Conservation (phyloP, 2,888 invertebrate genomes). For the Lepidochrysops patricia region DNA sequence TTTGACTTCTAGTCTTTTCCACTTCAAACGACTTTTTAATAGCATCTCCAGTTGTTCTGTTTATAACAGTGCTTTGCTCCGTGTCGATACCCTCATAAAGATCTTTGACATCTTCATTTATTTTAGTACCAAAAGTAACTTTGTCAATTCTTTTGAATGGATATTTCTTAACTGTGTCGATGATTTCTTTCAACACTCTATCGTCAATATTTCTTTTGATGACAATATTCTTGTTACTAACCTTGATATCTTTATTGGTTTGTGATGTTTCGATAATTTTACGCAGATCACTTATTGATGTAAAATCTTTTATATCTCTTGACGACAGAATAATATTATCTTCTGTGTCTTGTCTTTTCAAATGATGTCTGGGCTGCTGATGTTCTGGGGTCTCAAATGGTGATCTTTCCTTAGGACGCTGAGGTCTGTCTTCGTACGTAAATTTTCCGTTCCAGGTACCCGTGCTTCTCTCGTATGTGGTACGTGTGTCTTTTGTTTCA, state of each 20-base stretch:
- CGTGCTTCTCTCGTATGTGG: conserved; percentile 62
- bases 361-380: conserved; percentile 57
- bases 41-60: conserved; percentile 49
- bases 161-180: conserved; percentile 67
- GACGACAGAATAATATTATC: conserved; percentile 67
- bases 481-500: conserved; percentile 57
- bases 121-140: conserved; percentile 71
- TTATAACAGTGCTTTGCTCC: conserved; percentile 53
- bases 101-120: conserved; percentile 76
- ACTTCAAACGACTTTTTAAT: conserved; percentile 63
- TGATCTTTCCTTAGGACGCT: conserved; percentile 55
- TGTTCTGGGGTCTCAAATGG: conserved; percentile 59
- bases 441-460: conserved; percentile 76
- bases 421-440: conserved; percentile 57
- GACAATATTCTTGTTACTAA: conserved; percentile 64
- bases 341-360: conserved; percentile 64
- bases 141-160: conserved; percentile 68
- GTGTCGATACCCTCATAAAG: conserved; percentile 62
- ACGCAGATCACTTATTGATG: conserved; percentile 62
- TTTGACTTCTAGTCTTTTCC: conserved; percentile 64
- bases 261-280: conserved; percentile 64
- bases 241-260: conserved; percentile 56
- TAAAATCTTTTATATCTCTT: conserved; percentile 65
- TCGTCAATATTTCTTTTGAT: conserved; percentile 66
- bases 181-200: conserved; percentile 60